phyloP scores from a whole-genome alignment of 1,140 invertebrate genomes.

The Drosophila asahinai region DNA sequence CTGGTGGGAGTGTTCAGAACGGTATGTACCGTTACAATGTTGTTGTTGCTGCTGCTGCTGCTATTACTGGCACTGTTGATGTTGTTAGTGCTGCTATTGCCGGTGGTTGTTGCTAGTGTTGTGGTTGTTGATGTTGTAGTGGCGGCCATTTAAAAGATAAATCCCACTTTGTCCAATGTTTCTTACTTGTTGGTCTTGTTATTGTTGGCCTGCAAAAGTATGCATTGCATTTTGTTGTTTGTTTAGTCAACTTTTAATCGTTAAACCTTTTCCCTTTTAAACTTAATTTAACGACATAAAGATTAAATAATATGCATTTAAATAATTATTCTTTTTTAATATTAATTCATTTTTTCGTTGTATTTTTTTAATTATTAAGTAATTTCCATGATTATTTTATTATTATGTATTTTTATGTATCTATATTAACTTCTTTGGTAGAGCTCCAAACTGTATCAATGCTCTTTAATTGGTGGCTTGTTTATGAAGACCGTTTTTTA shows the following conservation, averaged over 20 bases:
- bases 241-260: neutral
- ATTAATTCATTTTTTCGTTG: neutral
- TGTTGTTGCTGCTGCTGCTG: slow-evolving; percentile 48
- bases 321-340: neutral
- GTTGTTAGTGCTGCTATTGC: slow-evolving; percentile 55
- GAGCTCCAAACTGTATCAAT: neutral
- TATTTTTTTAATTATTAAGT: neutral
- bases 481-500: neutral
- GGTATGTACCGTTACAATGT: slow-evolving; percentile 70
- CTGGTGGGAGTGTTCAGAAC: slow-evolving; percentile 73
- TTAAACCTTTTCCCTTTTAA: too few relatives aligned
- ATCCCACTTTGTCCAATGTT: slow-evolving; percentile 65
- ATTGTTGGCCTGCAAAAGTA: slow-evolving; percentile 25
- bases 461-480: neutral
- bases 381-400: neutral
- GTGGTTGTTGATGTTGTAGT: slow-evolving; percentile 77
- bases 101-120: slow-evolving; percentile 69
- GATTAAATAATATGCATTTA: too few relatives aligned
- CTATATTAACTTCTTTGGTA: neutral
- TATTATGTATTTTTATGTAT: neutral
- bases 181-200: slow-evolving; percentile 32
- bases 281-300: too few relatives aligned
- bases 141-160: slow-evolving; percentile 76
- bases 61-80: slow-evolving; percentile 31
- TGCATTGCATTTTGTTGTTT: neutral